Percentiles rank a stretch among this genome's conserved stretches.
Conservation (phyloP, 2,888 invertebrate genomes). For the Dione juno region DNA sequence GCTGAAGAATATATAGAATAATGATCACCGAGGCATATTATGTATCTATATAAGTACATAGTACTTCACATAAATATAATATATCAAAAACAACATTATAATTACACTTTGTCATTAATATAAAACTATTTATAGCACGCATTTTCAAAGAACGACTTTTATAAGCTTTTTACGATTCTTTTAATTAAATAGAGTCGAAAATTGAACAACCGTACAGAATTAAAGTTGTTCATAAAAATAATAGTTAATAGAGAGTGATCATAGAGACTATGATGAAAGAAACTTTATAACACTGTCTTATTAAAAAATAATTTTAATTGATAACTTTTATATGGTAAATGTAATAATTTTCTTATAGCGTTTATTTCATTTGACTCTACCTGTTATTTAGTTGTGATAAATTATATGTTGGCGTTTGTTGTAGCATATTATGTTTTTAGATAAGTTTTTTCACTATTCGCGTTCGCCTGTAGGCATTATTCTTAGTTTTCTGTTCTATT, state of each 20-base stretch:
- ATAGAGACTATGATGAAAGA: constrained; percentile 34
- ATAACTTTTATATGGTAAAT: neutral
- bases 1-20: no score
- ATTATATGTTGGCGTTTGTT: neutral
- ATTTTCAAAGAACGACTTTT: constrained; percentile 2
- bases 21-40: no score
- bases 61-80: neutral
- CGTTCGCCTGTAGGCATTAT: no score
- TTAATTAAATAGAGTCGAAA: constrained; percentile 13
- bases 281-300: constrained; percentile 30
- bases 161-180: constrained; percentile 7
- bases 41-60: neutral
- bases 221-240: constrained; percentile 24
- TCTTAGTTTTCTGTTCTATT: no score
- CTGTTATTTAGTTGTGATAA: neutral
- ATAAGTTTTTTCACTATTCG: no score
- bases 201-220: constrained; percentile 16
- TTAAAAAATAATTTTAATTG: neutral
- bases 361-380: neutral
- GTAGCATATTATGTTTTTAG: no score
- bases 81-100: neutral
- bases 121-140: constrained; percentile 3
- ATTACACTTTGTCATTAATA: constrained; percentile 1
- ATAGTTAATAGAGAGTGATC: constrained; percentile 21
- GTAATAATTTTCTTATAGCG: neutral